phyloP scores from a whole-genome alignment of 2,888 invertebrate species.

The Trichogramma evanescens region DNA sequence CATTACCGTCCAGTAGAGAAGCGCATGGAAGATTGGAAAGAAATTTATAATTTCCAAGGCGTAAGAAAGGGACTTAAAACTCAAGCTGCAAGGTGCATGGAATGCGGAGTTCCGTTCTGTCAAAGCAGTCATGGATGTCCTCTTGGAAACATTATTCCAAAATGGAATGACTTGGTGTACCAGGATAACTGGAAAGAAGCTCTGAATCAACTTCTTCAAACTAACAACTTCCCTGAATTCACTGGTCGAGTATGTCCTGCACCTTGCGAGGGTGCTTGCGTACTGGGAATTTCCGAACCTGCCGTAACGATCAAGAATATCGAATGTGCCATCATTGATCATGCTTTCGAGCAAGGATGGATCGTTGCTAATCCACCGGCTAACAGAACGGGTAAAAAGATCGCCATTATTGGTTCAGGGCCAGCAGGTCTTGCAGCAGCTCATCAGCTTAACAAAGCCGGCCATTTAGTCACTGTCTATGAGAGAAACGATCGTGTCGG shows the following conservation, averaged over 20 bases:
- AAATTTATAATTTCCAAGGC: conserved; percentile 82
- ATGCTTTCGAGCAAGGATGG: conserved; percentile 95
- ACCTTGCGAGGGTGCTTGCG: conserved; percentile 98
- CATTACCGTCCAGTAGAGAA: conserved; percentile 80
- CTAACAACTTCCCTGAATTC: conserved; percentile 98
- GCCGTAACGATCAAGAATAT: conserved; percentile 99
- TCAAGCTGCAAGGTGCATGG: conserved; percentile 96
- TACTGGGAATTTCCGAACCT: conserved; percentile 89
- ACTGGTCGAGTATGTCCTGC: conserved; percentile 93
- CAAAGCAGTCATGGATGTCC: conserved; percentile 94
- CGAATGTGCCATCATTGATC: conserved; percentile 97
- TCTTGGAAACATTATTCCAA: conserved; percentile 95
- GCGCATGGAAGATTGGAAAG: conserved; percentile 91
- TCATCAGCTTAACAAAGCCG: conserved; percentile 94
- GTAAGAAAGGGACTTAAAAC: conserved; percentile 83
- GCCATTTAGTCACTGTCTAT: conserved; percentile 92
- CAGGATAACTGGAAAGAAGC: conserved; percentile 92
- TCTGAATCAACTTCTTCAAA: conserved; percentile 84
- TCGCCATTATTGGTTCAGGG: conserved; percentile 90
- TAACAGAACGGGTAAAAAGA: conserved; percentile 68
- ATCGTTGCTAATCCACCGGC: conserved; percentile 75
- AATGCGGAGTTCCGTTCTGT: conserved; percentile 98
- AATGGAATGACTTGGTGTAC: conserved; percentile 98
- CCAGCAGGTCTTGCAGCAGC: conserved; percentile 93
- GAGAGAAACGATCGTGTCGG: conserved; percentile 94